Evolutionary conservation across 2,888 invertebrate species (phyloP).

Genomic region (Eupelmus urozonus): DNA sequence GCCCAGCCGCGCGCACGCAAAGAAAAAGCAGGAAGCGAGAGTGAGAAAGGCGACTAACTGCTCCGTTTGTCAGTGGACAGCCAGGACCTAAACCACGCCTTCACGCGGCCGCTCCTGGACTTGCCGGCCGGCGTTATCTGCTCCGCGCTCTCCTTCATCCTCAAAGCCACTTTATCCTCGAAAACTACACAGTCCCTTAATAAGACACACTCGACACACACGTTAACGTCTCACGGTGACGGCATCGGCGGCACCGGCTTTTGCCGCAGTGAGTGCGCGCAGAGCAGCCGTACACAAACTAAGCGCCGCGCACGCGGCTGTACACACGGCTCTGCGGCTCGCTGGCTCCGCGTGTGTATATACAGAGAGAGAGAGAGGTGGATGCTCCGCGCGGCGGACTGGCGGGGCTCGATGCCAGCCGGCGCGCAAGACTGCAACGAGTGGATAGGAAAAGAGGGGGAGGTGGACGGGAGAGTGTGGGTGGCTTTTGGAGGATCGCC

Average conservation of each 20-base stretch:
- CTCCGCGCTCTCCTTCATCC: slow-evolving; percentile 43
- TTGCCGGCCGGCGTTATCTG: slow-evolving; percentile 50
- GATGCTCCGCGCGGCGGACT: too few species aligned
- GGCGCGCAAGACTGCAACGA: background rate
- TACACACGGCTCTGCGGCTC: too few species aligned
- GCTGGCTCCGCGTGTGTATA: background rate
- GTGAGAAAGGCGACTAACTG: slow-evolving; percentile 40
- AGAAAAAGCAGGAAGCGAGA: background rate
- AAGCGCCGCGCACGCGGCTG: too few species aligned
- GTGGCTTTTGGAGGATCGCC: background rate
- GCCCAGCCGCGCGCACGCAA: too few species aligned
- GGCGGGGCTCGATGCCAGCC: too few species aligned
- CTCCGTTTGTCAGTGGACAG: slow-evolving; percentile 46
- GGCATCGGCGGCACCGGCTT: background rate
- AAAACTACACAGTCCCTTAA: background rate
- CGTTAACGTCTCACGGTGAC: background rate
- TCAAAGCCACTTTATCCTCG: background rate
- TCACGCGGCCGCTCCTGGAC: slow-evolving; percentile 59
- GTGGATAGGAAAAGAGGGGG: too few species aligned
- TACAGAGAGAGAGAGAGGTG: background rate
- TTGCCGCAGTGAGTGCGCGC: slow-evolving; percentile 31
- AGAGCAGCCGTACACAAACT: too few species aligned
- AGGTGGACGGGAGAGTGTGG: slow-evolving; percentile 18
- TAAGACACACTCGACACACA: background rate
- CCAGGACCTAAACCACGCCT: slow-evolving; percentile 64